phyloP scores from a whole-genome alignment of 2,113 vertebrate species.

The Zootoca vivipara region DNA sequence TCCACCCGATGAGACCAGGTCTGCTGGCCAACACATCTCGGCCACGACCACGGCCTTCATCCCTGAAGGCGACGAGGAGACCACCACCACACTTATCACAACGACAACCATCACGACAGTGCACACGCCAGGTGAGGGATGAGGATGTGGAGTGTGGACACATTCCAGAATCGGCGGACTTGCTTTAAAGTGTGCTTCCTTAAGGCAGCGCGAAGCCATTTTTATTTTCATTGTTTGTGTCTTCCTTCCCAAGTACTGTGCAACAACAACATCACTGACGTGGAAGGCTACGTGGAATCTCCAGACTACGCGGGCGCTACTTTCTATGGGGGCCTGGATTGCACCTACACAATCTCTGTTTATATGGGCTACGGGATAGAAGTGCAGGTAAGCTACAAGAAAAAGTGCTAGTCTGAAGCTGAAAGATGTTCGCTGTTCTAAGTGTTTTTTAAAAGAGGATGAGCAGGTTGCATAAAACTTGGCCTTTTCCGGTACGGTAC shows the following conservation, averaged over 20 bases:
- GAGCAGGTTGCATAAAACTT: neutral
- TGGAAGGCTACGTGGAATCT: constrained; percentile 88
- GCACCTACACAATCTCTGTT: constrained; percentile 89
- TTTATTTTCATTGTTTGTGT: constrained; percentile 9
- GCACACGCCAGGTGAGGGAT: constrained; percentile 83
- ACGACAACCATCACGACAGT: constrained; percentile 92
- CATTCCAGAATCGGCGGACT: neutral
- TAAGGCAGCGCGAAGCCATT: neutral
- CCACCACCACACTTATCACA: constrained; percentile 91
- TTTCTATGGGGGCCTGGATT: constrained; percentile 81
- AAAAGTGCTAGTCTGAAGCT: neutral
- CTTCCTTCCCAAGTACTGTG: constrained; percentile 80
- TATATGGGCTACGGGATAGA: constrained; percentile 90
- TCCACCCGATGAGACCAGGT: constrained; percentile 56
- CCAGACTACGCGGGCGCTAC: constrained; percentile 79
- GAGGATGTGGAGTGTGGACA: neutral
- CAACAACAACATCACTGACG: constrained; percentile 85
- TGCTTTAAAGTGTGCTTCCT: neutral
- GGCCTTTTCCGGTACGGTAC: neutral
- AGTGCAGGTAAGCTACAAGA: constrained; percentile 81
- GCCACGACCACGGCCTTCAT: constrained; percentile 61
- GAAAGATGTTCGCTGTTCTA: neutral
- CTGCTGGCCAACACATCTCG: constrained; percentile 54
- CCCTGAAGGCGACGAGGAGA: constrained; percentile 80
- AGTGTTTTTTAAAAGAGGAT: neutral